Evolutionary conservation across 1,140 invertebrate species (phyloP), one percentile per base, ranked within the genome.

Genomic region (Drosophila neocordata): DNA sequence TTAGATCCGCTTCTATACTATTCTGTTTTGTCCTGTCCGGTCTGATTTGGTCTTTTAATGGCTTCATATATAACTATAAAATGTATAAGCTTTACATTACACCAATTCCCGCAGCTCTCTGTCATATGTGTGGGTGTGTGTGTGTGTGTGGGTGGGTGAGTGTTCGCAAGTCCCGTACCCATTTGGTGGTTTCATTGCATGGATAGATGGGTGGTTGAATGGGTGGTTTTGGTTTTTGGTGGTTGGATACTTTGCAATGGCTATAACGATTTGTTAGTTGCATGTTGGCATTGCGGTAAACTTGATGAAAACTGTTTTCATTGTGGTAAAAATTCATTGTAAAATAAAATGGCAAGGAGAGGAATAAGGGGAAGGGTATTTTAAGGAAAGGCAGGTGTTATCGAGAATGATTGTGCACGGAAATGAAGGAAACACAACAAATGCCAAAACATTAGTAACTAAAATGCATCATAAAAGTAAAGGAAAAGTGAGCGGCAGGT

Each of bases 31-130:
- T 15, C 15, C 8, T 44, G 8, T 13, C 13, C 41, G 13, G 4
- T 13, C 15, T 18, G 13, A 2, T 18, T 13, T n/a, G n/a, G n/a
- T n/a, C n/a, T 61, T 83, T 66, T 81, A 87, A 85, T 78, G 81
- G 82, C 81, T 74, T 77, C 65, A 85, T 85, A 68, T 81, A 67
- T 77, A 75, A 78, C 78, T 78, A 87, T 85, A 78, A 85, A 87
- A 85, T 85, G 63, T 81, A 85, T 87, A 73, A 70, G 73, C 77
- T 65, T 31, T 31, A 31, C 27, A 31, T 31, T 31, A 31, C 27
- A 24, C 22, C 22, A 24, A 24, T 24, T 24, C 22, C 22, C 22
- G 22, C 22, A 24, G 22, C 60, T 61, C n/a, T n/a, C n/a, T n/a
- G n/a, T n/a, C n/a, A n/a, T n/a, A n/a, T n/a, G n/a, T n/a, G n/a